phyloP scores from a whole-genome alignment of 2,888 invertebrate genomes.

The Tanypteryx hageni region DNA sequence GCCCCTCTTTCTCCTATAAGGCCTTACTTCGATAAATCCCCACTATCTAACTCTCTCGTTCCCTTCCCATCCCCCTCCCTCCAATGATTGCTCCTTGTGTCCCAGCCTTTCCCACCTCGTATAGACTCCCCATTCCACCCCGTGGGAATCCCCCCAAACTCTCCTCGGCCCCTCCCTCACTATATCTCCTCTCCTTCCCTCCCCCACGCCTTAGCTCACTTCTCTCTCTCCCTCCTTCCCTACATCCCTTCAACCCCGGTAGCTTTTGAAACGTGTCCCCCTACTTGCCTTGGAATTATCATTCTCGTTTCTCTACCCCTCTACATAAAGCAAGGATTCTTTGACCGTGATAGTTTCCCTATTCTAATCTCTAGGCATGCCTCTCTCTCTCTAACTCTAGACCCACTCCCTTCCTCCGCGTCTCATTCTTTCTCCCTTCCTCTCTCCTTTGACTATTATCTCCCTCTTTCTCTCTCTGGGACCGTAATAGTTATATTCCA shows the following conservation, averaged over 20 bases:
- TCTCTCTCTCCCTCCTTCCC: background rate
- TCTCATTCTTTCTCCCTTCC: too few relatives aligned
- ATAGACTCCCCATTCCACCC: background rate
- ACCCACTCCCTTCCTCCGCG: background rate
- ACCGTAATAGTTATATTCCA: too few relatives aligned
- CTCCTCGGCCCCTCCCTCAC: background rate
- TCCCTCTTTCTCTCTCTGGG: too few relatives aligned
- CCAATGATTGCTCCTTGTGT: background rate
- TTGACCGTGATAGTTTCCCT: background rate
- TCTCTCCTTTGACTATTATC: too few relatives aligned
- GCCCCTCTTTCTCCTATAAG: background rate
- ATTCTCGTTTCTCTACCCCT: background rate
- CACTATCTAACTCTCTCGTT: background rate
- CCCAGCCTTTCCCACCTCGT: constrained; percentile 26
- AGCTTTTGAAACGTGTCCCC: constrained; percentile 24
- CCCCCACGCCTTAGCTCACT: background rate
- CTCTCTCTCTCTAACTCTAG: background rate
- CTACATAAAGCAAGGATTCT: constrained; percentile 36
- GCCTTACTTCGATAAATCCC: background rate
- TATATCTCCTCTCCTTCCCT: background rate
- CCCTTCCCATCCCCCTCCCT: background rate
- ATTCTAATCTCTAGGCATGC: background rate
- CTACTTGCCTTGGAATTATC: background rate
- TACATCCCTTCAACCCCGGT: background rate
- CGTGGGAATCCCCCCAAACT: background rate